Base-by-base conservation (phyloP, 2,888 invertebrate species). In the Cerceris rybyensis region DNA sequence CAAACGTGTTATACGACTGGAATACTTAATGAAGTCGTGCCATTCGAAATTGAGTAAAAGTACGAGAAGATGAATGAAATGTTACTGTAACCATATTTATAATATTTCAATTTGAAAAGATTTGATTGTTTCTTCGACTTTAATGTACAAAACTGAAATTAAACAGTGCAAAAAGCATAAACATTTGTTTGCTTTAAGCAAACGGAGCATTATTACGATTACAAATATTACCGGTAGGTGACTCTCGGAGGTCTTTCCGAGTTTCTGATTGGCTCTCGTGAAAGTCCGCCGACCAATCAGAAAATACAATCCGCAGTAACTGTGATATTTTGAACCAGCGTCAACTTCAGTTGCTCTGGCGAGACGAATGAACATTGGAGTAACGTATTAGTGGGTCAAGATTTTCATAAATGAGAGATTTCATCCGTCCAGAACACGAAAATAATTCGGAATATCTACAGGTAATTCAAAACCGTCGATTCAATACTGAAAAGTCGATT, bases 271-370 rank as follows among this genome's bases (percentile, higher is more conserved):
- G 79, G 82, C 9, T 16, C 9, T n/a, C 28, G 6, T 7, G 14
- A 54, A 67, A 28, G 1, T 6, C 0, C 39, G 9, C 1, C 14
- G 39, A 9, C 82, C 82, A 84, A 84, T 84, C 55, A 6, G 13
- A 60, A 28, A 7, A 50, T 11, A n/a, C 42, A n/a, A 73, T 81
- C 81, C 77, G 84, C 83, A 87, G 83, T 88, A 89, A 90, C 87
- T 83, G 88, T 90, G 84, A 90, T 87, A 88, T 87, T 89, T 89
- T 89, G 83, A 89, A 89, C 82, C 78, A 84, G 87, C 88, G 87
- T 88, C 88, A 88, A 90, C 87, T 88, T 88, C 89, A 89, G 88
- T 88, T 88, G 87, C 86, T 82, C 84, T 75, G 73, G 78, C 63
- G 81, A 79, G 72, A 79, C 85, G 85, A 83, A 81, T 81, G 83